Percentiles rank a stretch among this genome's conserved stretches.
Evolutionary conservation across 1,140 invertebrate genomes (phyloP).

Genomic region (Gonioctena quinquepunctata): DNA sequence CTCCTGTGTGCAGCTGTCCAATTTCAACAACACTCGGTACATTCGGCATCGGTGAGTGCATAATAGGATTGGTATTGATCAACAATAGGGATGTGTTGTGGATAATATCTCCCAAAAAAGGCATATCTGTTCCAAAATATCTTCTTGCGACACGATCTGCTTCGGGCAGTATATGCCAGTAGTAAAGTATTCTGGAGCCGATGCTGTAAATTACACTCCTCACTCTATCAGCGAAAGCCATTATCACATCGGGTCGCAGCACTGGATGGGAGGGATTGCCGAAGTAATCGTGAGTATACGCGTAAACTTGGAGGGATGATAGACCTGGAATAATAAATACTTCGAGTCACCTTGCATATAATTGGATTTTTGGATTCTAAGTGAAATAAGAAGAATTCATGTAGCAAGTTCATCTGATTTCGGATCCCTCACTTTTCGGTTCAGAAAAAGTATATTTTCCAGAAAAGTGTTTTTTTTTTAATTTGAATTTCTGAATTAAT

Average conservation of each 20-base stretch:
- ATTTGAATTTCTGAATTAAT: too few relatives aligned
- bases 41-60: slow-evolving; percentile 54
- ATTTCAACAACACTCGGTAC: slow-evolving; percentile 58
- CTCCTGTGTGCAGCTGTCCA: slow-evolving; percentile 57
- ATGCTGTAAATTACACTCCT: slow-evolving; percentile 14
- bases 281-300: neutral
- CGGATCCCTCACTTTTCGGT: too few relatives aligned
- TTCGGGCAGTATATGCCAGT: neutral
- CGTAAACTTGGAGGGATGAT: slow-evolving; percentile 15
- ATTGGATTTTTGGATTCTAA: too few relatives aligned
- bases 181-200: neutral
- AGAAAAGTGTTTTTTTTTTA: too few relatives aligned
- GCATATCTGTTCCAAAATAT: slow-evolving; percentile 20
- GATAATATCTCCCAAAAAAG: slow-evolving; percentile 50
- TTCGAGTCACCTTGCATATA: too few relatives aligned
- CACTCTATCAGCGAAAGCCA: slow-evolving; percentile 27
- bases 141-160: slow-evolving; percentile 11
- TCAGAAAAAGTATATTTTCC: too few relatives aligned
- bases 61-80: slow-evolving; percentile 26
- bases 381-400: slow-evolving; percentile 29
- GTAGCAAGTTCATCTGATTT: too few relatives aligned
- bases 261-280: slow-evolving; percentile 32
- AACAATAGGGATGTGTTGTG: slow-evolving; percentile 54
- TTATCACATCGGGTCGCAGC: slow-evolving; percentile 22
- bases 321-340: slow-evolving; percentile 9